Base-by-base conservation (phyloP, 2,113 vertebrate species). In the Elanoides forficatus region DNA sequence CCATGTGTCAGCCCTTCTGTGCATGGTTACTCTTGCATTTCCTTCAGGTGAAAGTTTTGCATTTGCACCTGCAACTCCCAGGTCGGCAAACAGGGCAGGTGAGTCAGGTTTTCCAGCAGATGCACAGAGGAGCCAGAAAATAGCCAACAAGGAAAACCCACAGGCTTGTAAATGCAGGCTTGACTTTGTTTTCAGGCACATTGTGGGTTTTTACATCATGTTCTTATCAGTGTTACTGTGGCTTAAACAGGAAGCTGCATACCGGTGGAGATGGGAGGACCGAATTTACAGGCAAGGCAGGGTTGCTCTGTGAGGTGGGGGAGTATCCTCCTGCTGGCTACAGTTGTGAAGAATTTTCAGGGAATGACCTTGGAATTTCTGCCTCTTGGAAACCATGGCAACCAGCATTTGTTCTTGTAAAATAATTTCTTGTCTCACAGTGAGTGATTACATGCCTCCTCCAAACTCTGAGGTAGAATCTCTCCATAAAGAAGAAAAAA, bases 301-400 rank as follows among this genome's bases (percentile, higher is more conserved):
- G 34, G 47, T 74, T 66, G 8, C 55, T 83, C 0, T 0, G 10
- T 0, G 1, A 68, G 27, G 27, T 48, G 65, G 65, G 59, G 81
- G 55, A 91, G 63, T 71, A 52, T 56, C 38, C 67, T 85, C 0
- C 47, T 42, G 45, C 55, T 88, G 86, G 38, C 36, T 91, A 42
- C 6, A 11, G 38, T 42, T 85, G 45, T 63, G 67, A 84, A 81
- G 68, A 70, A 67, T 91, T 93, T 96, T 90, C 93, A 82, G 68
- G 34, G 82, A 95, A 80, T 74, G 96, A 98, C 96, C 96, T 97
- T 97, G 96, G 83, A 94, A 88, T 90, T 93, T 83, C 86, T 96
- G 91, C 75, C 78, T 81, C 93, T 93, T 2, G 26, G 97, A 98
- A 97, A 97, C 97, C 97, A 98, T 97, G 88, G 94, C 95, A 98